Evolutionary conservation across 1,140 invertebrate species (phyloP).

Genomic region (Hestina assimilis): DNA sequence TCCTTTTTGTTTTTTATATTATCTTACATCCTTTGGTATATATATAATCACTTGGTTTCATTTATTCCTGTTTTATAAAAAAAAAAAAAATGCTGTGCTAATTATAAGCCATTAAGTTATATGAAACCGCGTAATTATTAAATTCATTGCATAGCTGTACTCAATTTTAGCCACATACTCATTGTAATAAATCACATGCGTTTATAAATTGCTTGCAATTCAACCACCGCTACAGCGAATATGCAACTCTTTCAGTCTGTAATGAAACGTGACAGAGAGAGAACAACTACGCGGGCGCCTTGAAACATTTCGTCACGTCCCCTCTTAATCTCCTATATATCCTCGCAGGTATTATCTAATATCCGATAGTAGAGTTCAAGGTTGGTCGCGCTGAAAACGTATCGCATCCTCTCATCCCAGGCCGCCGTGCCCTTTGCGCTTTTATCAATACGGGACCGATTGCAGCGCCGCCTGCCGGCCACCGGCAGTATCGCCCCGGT

Average conservation of each 20-base stretch:
- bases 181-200: slow-evolving; percentile 10
- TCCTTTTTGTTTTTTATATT: too few species aligned
- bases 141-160: slow-evolving; percentile 2
- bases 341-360: slow-evolving; percentile 54
- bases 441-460: slow-evolving; percentile 63
- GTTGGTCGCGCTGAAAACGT: slow-evolving; percentile 54
- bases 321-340: slow-evolving; percentile 17
- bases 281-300: not conserved
- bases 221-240: slow-evolving; percentile 7
- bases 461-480: slow-evolving; percentile 56
- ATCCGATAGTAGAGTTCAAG: slow-evolving; percentile 70
- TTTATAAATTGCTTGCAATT: slow-evolving; percentile 15
- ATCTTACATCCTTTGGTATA: not conserved
- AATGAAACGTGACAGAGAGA: slow-evolving; percentile 4
- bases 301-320: not conserved
- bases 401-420: slow-evolving; percentile 41
- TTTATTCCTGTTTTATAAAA: too few species aligned
- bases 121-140: slow-evolving; percentile 4
- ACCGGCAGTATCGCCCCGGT: slow-evolving; percentile 47
- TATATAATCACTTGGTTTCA: too few species aligned
- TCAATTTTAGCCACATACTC: slow-evolving; percentile 7
- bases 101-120: slow-evolving; percentile 3
- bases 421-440: slow-evolving; percentile 56
- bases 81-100: not conserved
- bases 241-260: slow-evolving; percentile 13